phyloP scores from a whole-genome alignment of 2,888 invertebrate species.

The Alloscopus bannaensis region DNA sequence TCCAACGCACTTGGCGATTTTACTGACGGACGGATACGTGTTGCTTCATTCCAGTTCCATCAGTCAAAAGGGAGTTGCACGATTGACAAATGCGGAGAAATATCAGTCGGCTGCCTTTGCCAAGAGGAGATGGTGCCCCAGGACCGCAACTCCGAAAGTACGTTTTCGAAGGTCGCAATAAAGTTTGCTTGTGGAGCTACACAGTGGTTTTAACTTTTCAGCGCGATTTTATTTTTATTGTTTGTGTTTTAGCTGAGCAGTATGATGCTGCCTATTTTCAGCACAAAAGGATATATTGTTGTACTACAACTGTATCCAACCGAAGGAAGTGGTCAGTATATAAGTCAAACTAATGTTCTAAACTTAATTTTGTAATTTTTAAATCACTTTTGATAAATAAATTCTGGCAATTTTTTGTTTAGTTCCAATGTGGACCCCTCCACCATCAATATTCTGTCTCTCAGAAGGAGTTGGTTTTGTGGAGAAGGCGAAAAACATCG shows the following conservation, averaged over 20 bases:
- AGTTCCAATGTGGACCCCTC: conserved; percentile 25
- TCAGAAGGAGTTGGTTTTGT: conserved; percentile 25
- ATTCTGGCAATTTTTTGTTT: neutral
- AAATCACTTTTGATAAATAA: too few relatives aligned
- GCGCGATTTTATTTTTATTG: neutral
- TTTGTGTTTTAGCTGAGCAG: conserved; percentile 21
- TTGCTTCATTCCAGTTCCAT: conserved; percentile 51
- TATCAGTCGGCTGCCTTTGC: conserved; percentile 36
- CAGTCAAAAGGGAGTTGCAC: conserved; percentile 33
- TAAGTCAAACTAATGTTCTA: too few relatives aligned
- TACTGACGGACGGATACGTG: conserved; percentile 47
- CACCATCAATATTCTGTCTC: conserved; percentile 6
- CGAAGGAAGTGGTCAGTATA: conserved; percentile 52
- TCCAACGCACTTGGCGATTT: conserved; percentile 55
- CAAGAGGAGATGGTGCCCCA: conserved; percentile 60
- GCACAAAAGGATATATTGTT: conserved; percentile 50
- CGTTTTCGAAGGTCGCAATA: neutral
- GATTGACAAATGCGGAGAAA: conserved; percentile 26
- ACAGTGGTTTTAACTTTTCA: neutral
- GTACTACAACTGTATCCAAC: conserved; percentile 58
- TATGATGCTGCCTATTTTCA: conserved; percentile 54
- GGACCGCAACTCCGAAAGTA: conserved; percentile 44
- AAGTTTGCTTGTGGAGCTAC: neutral
- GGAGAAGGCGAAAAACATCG: neutral
- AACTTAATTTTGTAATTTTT: too few relatives aligned